These are phyloP conservation scores for Coregonus sp. DNA, from an alignment of 2,797 vertebrate species.

Conservation along the genomic window DNA sequence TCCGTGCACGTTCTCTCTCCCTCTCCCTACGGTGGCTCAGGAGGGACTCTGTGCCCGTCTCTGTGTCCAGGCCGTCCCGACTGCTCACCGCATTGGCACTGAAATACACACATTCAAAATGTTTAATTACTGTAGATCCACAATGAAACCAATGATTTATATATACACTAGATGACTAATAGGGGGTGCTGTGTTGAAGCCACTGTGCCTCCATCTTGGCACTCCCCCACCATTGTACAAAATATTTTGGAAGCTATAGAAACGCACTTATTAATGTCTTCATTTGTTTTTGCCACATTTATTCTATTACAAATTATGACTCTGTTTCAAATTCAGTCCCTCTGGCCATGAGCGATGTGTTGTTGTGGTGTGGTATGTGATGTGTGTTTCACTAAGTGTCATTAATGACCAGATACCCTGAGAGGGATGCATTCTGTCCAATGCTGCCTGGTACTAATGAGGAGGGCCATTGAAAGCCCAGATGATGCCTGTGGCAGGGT, in stretches of 20 bases:
- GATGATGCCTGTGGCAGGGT: conserved; percentile 61
- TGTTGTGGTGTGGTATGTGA: conserved; percentile 60
- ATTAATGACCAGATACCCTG: conserved; percentile 70
- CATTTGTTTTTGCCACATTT: background rate
- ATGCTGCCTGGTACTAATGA: conserved; percentile 65
- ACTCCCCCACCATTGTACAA: too few relatives aligned
- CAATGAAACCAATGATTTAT: conserved; percentile 1
- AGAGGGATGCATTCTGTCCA: conserved; percentile 59
- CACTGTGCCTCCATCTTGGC: too few relatives aligned
- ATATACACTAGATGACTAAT: too few relatives aligned
- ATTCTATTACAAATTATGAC: conserved; percentile 44
- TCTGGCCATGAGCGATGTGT: conserved; percentile 59
- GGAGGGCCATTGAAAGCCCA: conserved; percentile 71
- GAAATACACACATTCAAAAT: conserved; percentile 46
- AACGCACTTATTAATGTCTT: too few relatives aligned
- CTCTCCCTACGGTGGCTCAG: conserved; percentile 92
- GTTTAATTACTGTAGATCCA: background rate
- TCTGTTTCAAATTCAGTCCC: conserved; percentile 55
- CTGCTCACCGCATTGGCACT: conserved; percentile 95
- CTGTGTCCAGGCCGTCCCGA: conserved; percentile 93
- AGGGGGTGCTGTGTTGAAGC: too few relatives aligned
- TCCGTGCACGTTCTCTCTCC: conserved; percentile 76
- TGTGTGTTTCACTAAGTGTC: conserved; percentile 69
- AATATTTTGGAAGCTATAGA: too few relatives aligned
- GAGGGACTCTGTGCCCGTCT: conserved; percentile 90